phyloP scores from a whole-genome alignment of 2,888 invertebrate genomes.

The Ectemnius lituratus region DNA sequence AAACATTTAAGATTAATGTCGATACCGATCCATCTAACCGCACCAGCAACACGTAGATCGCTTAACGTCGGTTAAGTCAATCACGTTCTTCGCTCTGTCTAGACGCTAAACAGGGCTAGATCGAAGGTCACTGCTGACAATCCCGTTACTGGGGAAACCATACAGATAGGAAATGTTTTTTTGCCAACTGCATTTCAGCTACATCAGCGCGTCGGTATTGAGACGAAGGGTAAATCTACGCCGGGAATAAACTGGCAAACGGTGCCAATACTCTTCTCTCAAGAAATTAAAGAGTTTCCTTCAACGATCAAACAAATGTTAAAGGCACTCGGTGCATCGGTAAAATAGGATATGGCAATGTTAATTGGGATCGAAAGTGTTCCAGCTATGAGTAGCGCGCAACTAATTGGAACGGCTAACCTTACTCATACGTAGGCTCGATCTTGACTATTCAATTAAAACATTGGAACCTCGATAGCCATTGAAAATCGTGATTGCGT shows the following conservation, averaged over 20 bases:
- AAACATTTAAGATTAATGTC: too few species aligned
- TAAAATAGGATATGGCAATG: not conserved
- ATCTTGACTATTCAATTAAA: conserved; percentile 55
- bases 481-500: conserved; percentile 12
- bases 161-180: conserved; percentile 33
- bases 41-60: conserved; percentile 57
- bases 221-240: too few species aligned
- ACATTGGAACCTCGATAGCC: conserved; percentile 30
- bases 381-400: not conserved
- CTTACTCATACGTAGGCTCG: conserved; percentile 11
- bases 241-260: too few species aligned
- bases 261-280: too few species aligned
- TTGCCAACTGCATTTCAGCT: not conserved
- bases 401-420: conserved; percentile 25
- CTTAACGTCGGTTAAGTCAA: conserved; percentile 42
- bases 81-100: conserved; percentile 42
- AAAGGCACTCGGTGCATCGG: not conserved
- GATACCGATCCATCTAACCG: conserved; percentile 7
- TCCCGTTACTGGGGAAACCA: conserved; percentile 54
- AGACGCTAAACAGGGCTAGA: conserved; percentile 42
- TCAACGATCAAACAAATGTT: not conserved
- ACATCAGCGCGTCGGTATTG: too few species aligned
- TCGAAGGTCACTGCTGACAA: conserved; percentile 44
- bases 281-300: too few species aligned
- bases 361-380: conserved; percentile 32